These are phyloP conservation scores for Therioaphis trifolii DNA, from an alignment of 2,888 invertebrate species.

Conservation along the genomic window DNA sequence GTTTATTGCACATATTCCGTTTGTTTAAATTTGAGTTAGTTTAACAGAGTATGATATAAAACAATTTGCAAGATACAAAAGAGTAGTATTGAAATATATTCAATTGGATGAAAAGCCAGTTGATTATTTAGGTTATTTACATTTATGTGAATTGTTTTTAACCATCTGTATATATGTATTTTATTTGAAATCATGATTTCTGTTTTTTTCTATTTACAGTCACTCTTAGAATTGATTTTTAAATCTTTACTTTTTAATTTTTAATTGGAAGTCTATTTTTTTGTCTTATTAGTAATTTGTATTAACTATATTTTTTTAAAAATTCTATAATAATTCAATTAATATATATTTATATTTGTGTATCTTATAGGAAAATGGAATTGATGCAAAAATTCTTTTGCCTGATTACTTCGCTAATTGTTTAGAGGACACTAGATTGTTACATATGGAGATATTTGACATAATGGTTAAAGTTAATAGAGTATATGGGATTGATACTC, in stretches of 20 bases:
- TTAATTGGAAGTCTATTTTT: background rate
- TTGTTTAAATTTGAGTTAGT: conserved; percentile 17
- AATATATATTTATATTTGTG: conserved; percentile 16
- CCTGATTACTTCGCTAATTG: conserved; percentile 50
- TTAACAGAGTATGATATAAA: background rate
- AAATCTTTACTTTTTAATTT: background rate
- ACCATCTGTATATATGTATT: background rate
- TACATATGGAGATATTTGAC: conserved; percentile 50
- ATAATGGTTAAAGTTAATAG: conserved; percentile 49
- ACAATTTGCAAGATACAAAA: background rate
- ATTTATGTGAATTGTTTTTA: background rate
- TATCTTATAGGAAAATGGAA: conserved; percentile 41
- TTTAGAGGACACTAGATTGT: conserved; percentile 50
- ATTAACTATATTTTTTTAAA: background rate
- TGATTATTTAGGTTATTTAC: background rate
- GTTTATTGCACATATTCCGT: conserved; percentile 6
- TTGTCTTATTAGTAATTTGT: background rate
- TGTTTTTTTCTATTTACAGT: background rate
- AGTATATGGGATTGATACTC: conserved; percentile 38
- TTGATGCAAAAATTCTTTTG: conserved; percentile 48
- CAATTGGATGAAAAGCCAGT: background rate
- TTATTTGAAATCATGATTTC: background rate
- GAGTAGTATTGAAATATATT: conserved; percentile 10
- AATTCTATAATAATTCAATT: background rate
- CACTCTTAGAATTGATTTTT: background rate